Evolutionary conservation across 37 sponge, comb jelly and placozoan genomes (phyloP), one percentile per base, ranked within the genome.

Genomic region (Halisarca cf. caerulea): DNA sequence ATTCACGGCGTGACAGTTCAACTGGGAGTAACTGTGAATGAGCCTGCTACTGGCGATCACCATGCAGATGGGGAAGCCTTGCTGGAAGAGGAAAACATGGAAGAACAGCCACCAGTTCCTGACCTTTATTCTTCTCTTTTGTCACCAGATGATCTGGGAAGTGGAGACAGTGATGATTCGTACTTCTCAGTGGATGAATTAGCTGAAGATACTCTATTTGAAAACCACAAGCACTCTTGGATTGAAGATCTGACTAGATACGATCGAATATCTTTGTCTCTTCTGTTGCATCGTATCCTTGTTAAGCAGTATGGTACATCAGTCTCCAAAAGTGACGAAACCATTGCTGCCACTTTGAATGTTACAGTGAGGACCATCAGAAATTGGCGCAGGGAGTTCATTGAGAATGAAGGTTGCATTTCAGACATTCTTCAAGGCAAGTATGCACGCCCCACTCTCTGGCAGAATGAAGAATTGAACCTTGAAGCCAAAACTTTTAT

Each of bases 351-450:
- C 18, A 53, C 61, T 0, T 0, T 85, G 17, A 68, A 66, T 1
- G 53, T 33, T 6, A 9, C 41, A 20, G 80, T 62, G 11, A 23
- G 86, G 9, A 81, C 87, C 17, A 61, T 87, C 14, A 32, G 82
- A 34, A 60, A 73, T 4, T 74, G 85, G 85, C 58, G 64, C 24
- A 41, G 61, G 38, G 60, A 59, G 0, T 30, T 87, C n/a, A 41
- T 44, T 4, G 80, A 54, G 2, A 66, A 79, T 34, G 62, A 53
- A 14, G 79, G 66, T 27, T 6, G 27, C 11, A 80, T 86, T 34
- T 72, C 87, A 5, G 87, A 86, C 42, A 86, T 30, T n/a, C 15
- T 70, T n/a, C 87, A 86, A 47, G 87, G 87, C 6, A 66, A 69
- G 33, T 86, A 86, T 32, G 18, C 20, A 5, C 37, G 72, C 14